These are phyloP conservation scores for Caenorhabditis parvicauda DNA, from an alignment of 2,888 invertebrate species.

Conservation along the genomic window DNA sequence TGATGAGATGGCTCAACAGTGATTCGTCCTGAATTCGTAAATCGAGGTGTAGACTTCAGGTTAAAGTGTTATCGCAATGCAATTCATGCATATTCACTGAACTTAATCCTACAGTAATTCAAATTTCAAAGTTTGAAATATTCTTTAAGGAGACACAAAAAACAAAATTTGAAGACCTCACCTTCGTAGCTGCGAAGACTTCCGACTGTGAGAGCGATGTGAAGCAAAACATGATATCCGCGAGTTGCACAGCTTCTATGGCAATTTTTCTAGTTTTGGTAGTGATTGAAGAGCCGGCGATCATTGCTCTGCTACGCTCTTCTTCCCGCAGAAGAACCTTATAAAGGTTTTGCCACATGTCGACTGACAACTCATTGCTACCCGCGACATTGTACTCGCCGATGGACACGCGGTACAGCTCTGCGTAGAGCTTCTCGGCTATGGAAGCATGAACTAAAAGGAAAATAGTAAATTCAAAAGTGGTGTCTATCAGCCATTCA, in stretches of 20 bases:
- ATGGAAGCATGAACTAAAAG: slow-evolving; percentile 19
- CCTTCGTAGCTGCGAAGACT: neutral
- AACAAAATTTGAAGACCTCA: neutral
- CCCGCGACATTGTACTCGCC: slow-evolving; percentile 19
- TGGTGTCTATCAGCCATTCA: too few species aligned
- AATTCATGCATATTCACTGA: slow-evolving; percentile 17
- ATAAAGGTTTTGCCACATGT: slow-evolving; percentile 22
- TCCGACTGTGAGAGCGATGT: slow-evolving; percentile 13
- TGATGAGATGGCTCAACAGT: slow-evolving; percentile 14
- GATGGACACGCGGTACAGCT: slow-evolving; percentile 11
- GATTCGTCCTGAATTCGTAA: slow-evolving; percentile 10
- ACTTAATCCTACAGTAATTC: too few species aligned
- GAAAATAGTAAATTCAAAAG: too few species aligned
- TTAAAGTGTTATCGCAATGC: too few species aligned
- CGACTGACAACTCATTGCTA: slow-evolving; percentile 11
- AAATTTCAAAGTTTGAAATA: too few species aligned
- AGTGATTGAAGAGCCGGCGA: slow-evolving; percentile 9
- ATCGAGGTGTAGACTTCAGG: too few species aligned
- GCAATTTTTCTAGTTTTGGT: slow-evolving; percentile 15
- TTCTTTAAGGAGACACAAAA: too few species aligned
- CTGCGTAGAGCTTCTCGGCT: slow-evolving; percentile 18
- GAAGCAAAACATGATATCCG: slow-evolving; percentile 14
- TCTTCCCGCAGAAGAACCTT: slow-evolving; percentile 15
- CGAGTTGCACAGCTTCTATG: slow-evolving; percentile 27
- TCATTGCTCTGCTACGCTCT: slow-evolving; percentile 15